Evolutionary conservation across 2,888 invertebrate species (phyloP).

Genomic region (Uropetala carovei): DNA sequence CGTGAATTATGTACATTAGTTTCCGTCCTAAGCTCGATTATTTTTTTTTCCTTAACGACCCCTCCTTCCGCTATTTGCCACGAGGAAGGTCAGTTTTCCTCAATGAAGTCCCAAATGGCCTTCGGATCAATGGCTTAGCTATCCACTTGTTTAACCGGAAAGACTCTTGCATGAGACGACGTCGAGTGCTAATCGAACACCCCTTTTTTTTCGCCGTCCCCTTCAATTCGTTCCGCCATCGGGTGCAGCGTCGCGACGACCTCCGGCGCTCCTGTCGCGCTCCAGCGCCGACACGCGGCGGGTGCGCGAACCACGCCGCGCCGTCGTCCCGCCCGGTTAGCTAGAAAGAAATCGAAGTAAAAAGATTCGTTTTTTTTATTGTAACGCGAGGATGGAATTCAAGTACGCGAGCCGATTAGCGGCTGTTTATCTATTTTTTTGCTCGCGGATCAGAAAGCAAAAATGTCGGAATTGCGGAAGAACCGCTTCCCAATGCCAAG

Average conservation of each 20-base stretch:
- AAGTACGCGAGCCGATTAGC: slow-evolving; percentile 12
- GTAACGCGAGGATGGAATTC: slow-evolving; percentile 3
- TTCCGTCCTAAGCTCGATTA: background rate
- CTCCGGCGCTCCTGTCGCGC: background rate
- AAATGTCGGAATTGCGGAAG: background rate
- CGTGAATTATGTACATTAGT: too few species aligned
- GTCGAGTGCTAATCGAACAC: slow-evolving; percentile 28
- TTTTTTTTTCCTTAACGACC: background rate
- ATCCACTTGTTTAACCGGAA: slow-evolving; percentile 23
- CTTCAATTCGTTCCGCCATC: background rate
- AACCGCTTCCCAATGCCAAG: background rate
- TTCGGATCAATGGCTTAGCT: slow-evolving; percentile 50
- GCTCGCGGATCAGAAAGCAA: background rate
- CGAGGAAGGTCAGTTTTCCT: slow-evolving; percentile 49
- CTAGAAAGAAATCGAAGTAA: background rate
- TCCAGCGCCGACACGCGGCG: slow-evolving; percentile 10
- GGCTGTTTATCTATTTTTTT: slow-evolving; percentile 10
- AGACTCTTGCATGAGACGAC: slow-evolving; percentile 3
- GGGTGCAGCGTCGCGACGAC: slow-evolving; percentile 54
- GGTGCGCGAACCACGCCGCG: slow-evolving; percentile 39
- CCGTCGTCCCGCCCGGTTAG: background rate
- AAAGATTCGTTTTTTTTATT: background rate
- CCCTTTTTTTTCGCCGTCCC: background rate
- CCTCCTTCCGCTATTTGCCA: background rate
- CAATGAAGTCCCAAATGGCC: slow-evolving; percentile 53